These are phyloP conservation scores for Electrophaes corylata DNA, from an alignment of 2,888 invertebrate species.

Conservation along the genomic window DNA sequence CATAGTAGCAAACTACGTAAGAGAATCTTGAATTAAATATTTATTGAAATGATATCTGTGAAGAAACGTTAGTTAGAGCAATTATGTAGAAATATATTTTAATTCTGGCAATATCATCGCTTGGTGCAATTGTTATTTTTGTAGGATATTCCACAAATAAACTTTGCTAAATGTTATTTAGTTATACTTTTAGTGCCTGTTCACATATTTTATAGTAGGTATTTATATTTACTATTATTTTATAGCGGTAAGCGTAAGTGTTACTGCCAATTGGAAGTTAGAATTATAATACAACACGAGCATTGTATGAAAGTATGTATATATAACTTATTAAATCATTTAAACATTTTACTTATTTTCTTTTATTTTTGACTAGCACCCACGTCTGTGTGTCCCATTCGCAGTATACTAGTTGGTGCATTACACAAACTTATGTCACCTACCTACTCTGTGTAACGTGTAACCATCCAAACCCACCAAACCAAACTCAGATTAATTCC, in stretches of 20 bases:
- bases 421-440: too few species aligned
- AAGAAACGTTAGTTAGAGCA: constrained; percentile 22
- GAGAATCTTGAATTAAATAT: constrained; percentile 18
- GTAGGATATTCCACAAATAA: constrained; percentile 14
- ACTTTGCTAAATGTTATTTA: constrained; percentile 22
- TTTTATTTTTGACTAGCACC: constrained; percentile 1
- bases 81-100: constrained; percentile 24
- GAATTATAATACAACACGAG: neutral
- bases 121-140: constrained; percentile 31
- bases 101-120: constrained; percentile 22
- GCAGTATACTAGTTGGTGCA: too few species aligned
- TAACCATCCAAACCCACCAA: too few species aligned
- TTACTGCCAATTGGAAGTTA: constrained; percentile 37
- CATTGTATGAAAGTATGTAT: constrained; percentile 37
- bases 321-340: constrained; percentile 40
- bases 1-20: neutral
- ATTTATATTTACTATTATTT: constrained; percentile 33
- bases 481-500: too few species aligned
- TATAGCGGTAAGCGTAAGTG: constrained; percentile 40
- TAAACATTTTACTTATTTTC: constrained; percentile 20
- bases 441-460: too few species aligned
- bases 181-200: constrained; percentile 29
- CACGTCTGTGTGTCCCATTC: too few species aligned
- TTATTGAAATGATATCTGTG: constrained; percentile 19
- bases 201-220: constrained; percentile 19